phyloP scores from a whole-genome alignment of 2,113 vertebrate species.

The Onychorhynchus coronatus region DNA sequence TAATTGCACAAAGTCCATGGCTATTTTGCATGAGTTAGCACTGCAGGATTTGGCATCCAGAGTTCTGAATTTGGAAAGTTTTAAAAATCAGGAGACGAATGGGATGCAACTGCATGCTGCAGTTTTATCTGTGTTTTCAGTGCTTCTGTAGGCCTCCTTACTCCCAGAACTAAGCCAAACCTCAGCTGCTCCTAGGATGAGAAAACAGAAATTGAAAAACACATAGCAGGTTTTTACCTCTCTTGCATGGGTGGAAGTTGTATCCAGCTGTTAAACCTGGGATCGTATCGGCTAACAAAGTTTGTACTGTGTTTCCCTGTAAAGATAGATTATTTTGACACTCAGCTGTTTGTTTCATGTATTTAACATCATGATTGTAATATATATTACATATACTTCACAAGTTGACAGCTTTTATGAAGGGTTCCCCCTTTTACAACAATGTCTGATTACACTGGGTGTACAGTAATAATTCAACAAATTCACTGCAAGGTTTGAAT shows the following conservation, averaged over 20 bases:
- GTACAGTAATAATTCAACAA: conserved; percentile 60
- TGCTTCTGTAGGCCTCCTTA: not conserved
- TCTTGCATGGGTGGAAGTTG: conserved; percentile 99
- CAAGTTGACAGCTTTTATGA: conserved; percentile 45
- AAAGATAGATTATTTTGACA: conserved; percentile 74
- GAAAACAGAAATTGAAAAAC: conserved; percentile 15
- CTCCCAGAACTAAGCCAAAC: not conserved
- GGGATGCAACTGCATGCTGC: not conserved
- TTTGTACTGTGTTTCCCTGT: conserved; percentile 99
- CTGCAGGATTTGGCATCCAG: conserved; percentile 9
- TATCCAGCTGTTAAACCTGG: conserved; percentile 99
- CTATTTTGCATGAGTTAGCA: conserved; percentile 9
- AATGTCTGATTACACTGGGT: conserved; percentile 41
- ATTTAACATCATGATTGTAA: conserved; percentile 59
- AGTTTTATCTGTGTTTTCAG: not conserved
- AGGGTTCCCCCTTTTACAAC: conserved; percentile 45
- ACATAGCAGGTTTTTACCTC: conserved; percentile 79
- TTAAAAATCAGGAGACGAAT: not conserved
- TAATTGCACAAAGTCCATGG: not conserved
- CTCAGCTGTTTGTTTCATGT: conserved; percentile 66
- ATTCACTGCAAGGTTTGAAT: conserved; percentile 49
- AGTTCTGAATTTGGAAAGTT: not conserved
- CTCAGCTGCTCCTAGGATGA: not conserved
- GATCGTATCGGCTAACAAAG: conserved; percentile 98
- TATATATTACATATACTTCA: conserved; percentile 40